Conservation (phyloP, 1,140 invertebrate genomes). For the Rhyacophila brunnea region DNA sequence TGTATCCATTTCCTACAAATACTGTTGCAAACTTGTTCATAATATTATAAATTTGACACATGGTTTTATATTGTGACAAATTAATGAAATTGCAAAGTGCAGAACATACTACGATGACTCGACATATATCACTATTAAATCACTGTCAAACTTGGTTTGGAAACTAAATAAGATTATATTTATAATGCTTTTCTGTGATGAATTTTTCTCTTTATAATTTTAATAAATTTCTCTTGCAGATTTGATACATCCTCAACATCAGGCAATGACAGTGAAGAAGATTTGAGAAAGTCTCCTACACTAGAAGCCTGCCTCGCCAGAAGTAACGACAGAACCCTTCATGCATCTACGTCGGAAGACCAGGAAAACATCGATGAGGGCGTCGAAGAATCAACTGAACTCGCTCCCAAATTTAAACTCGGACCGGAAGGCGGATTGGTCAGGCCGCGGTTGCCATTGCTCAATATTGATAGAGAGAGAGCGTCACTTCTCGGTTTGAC, state of each 20-base stretch:
- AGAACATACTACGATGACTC: too few relatives aligned
- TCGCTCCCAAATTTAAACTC: conserved; percentile 58
- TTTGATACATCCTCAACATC: conserved; percentile 53
- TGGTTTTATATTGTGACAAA: too few relatives aligned
- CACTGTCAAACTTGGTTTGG: not conserved
- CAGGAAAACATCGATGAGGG: conserved; percentile 47
- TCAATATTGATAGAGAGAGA: conserved; percentile 45
- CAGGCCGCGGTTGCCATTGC: conserved; percentile 42
- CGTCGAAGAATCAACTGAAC: conserved; percentile 37
- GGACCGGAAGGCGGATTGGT: conserved; percentile 55
- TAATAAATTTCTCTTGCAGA: conserved; percentile 34
- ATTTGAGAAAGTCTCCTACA: conserved; percentile 43
- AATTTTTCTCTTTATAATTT: too few relatives aligned
- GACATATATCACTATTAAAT: too few relatives aligned
- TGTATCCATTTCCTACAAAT: too few relatives aligned
- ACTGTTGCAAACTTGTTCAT: too few relatives aligned
- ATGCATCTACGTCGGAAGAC: conserved; percentile 41
- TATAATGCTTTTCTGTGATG: too few relatives aligned
- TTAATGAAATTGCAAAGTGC: too few relatives aligned
- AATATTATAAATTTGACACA: too few relatives aligned
- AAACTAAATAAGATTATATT: too few relatives aligned
- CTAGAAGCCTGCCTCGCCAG: conserved; percentile 45
- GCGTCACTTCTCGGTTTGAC: conserved; percentile 44
- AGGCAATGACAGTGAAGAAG: conserved; percentile 53
- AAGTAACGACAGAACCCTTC: conserved; percentile 52